A percentile compares a stretch with the other conserved stretches of the same genome.
These are phyloP conservation scores for Rousettus leschenaultii DNA, from an alignment of 2,113 vertebrate genomes.

Conservation along the genomic window DNA sequence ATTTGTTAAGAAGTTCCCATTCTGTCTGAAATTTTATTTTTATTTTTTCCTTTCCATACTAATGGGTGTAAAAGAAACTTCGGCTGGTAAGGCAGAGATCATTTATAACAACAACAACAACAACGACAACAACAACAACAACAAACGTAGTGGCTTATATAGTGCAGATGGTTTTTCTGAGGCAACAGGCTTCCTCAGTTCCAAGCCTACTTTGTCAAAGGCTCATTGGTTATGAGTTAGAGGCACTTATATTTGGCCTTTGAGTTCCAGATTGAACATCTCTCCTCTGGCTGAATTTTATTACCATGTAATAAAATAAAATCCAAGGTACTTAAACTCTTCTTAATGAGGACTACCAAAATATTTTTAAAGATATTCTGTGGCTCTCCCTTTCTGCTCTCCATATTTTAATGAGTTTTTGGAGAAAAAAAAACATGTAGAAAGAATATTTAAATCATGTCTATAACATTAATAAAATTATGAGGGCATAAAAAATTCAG, in stretches of 20 bases:
- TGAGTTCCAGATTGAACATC: constrained; percentile 70
- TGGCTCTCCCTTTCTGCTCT: constrained; percentile 52
- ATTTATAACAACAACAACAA: not conserved
- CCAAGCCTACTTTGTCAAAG: not conserved
- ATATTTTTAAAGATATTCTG: constrained; percentile 68
- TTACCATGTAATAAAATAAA: constrained; percentile 74
- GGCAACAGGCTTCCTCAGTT: constrained; percentile 13
- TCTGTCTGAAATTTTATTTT: not conserved
- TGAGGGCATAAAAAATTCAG: constrained; percentile 7
- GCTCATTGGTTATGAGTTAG: constrained; percentile 49
- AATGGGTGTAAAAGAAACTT: constrained; percentile 23
- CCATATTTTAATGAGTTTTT: constrained; percentile 64
- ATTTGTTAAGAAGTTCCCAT: constrained; percentile 41
- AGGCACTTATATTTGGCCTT: constrained; percentile 39
- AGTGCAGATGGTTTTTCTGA: constrained; percentile 39
- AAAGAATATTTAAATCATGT: not conserved
- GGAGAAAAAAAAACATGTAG: not conserved
- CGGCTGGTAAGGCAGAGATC: not conserved
- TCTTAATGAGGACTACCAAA: constrained; percentile 78
- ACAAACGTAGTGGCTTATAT: constrained; percentile 24
- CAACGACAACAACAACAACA: not conserved
- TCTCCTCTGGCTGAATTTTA: constrained; percentile 67
- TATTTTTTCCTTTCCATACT: not conserved
- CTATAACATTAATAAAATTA: constrained; percentile 19
- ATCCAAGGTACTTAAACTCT: constrained; percentile 71